Evolutionary conservation across 2,888 invertebrate species (phyloP), one percentile per base, ranked within the genome.

Genomic region (Drosophila formosana): DNA sequence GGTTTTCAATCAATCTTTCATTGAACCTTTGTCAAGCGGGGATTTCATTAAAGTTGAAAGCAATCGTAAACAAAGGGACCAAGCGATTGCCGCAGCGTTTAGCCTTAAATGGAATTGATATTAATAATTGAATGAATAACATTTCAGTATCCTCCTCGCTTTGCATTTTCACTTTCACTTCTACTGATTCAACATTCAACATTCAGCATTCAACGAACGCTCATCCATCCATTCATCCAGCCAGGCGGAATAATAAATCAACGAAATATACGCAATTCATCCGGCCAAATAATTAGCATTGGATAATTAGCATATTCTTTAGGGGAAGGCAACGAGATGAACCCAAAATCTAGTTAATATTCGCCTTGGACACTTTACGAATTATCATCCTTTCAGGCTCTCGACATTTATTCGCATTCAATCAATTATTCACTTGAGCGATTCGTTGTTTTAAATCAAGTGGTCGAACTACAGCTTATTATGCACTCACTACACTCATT

Each of bases 1-100:
- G 83, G 50, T 75, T 78, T 72, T 83, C 83, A 86, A 83, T 83
- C 89, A 83, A 88, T 83, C 83, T 88, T 78, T 66, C 66, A 88
- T 88, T 86, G 82, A 83, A 84, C 84, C 84, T 88, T 88, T 84
- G 82, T 84, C 84, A 76, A 65, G 72, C 76, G 73, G 72, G 66
- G 76, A 87, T 87, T 88, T 83, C 82, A 86, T 84, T 87, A 83
- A 87, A 84, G 72, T 75, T 72, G 72, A 82, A 75, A 61, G 82
- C 80, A 80, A 69, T 72, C 74, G 74, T 57, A 64, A 66, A 61
- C 73, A 66, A 67, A 66, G 49, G 57, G 26, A 30, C 62, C 28
- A 25, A 37, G 39, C 78, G 71, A 81, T 82, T 79, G 61, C 55
- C 60, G 39, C 60, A 47, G 51, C 82, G 68, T 62, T 81, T 87